Evolutionary conservation across 2,113 vertebrate species (phyloP).

Genomic region (Phoxinus phoxinus): DNA sequence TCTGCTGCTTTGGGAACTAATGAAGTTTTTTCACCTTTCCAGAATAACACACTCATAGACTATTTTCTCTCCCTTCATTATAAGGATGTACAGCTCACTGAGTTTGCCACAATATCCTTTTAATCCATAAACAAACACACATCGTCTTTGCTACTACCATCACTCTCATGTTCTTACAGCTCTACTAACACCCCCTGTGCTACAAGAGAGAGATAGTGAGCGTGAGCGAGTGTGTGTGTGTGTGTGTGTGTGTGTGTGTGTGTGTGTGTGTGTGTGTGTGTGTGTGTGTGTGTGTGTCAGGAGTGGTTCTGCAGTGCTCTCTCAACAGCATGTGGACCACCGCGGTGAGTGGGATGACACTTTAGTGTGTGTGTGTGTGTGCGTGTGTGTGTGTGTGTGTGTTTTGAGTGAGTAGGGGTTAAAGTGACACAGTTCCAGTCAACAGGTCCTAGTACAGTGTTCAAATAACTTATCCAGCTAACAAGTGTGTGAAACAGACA

Average conservation of each 20-base stretch:
- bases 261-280: constrained; percentile 12
- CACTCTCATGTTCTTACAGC: constrained; percentile 4
- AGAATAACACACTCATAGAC: constrained; percentile 4
- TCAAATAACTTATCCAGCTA: constrained; percentile 60
- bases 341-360: constrained; percentile 52
- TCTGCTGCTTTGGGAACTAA: neutral
- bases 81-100: constrained; percentile 45
- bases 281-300: constrained; percentile 24
- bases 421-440: constrained; percentile 46
- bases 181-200: constrained; percentile 39
- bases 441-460: constrained; percentile 50
- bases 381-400: constrained; percentile 36
- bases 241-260: constrained; percentile 16
- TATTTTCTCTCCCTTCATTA: neutral
- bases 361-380: constrained; percentile 36
- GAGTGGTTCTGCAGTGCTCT: constrained; percentile 35
- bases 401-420: constrained; percentile 28
- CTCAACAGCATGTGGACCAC: constrained; percentile 61
- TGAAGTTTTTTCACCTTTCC: neutral
- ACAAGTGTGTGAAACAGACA: constrained; percentile 29
- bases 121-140: constrained; percentile 15
- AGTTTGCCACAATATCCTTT: constrained; percentile 47
- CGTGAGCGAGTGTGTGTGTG: neutral
- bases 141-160: neutral
- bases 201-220: constrained; percentile 37